phyloP scores from a whole-genome alignment of 2,888 invertebrate genomes.

The Ormyrus nitidulus region DNA sequence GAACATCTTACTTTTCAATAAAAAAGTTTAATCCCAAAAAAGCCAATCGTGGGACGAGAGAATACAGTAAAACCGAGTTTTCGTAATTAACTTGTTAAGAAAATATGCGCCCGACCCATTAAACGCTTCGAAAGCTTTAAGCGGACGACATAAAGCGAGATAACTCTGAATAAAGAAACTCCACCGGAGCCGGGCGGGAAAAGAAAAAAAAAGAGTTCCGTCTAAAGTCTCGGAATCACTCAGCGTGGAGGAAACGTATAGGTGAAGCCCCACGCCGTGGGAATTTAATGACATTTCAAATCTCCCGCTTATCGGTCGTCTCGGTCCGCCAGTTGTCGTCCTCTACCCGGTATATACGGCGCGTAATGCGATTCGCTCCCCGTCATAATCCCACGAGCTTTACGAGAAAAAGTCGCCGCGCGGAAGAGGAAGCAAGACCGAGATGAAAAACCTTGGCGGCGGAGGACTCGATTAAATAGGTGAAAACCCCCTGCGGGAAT shows the following conservation, averaged over 20 bases:
- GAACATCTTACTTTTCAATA: background rate
- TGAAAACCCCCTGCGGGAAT: too few relatives aligned
- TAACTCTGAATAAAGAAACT: slow-evolving; percentile 48
- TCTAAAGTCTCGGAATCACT: slow-evolving; percentile 44
- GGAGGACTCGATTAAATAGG: too few relatives aligned
- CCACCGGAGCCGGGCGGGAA: slow-evolving; percentile 8
- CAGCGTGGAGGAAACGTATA: slow-evolving; percentile 3
- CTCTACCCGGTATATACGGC: slow-evolving; percentile 56
- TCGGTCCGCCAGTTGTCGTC: slow-evolving; percentile 59
- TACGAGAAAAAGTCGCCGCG: slow-evolving; percentile 61
- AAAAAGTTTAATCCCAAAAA: background rate
- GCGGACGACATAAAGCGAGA: slow-evolving; percentile 27
- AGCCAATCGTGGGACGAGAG: too few relatives aligned
- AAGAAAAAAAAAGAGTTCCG: slow-evolving; percentile 46
- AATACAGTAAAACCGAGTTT: background rate
- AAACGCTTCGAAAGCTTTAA: slow-evolving; percentile 30
- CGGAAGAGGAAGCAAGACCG: slow-evolving; percentile 52
- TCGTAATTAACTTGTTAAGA: slow-evolving; percentile 26
- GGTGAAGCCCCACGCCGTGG: slow-evolving; percentile 31
- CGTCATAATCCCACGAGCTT: slow-evolving; percentile 69
- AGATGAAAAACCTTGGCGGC: slow-evolving; percentile 3
- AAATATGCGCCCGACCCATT: slow-evolving; percentile 23
- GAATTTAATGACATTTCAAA: slow-evolving; percentile 67
- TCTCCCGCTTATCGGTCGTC: slow-evolving; percentile 66
- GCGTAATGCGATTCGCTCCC: slow-evolving; percentile 70